Evolutionary conservation across 2,888 invertebrate species (phyloP), one percentile per base, ranked within the genome.

Genomic region (Rotaria socialis): DNA sequence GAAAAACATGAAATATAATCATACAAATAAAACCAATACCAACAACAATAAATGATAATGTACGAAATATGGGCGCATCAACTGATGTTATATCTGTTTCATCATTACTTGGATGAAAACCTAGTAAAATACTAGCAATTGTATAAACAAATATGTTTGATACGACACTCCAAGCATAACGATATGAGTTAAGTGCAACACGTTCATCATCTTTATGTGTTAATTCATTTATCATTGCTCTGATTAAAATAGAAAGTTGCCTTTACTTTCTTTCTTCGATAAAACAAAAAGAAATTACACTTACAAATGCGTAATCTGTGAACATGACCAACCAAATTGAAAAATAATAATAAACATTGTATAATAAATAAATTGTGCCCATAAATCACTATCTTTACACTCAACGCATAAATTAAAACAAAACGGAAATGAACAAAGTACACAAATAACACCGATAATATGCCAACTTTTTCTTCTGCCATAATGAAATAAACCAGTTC

Each of bases 281-380:
- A 14, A 3, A 50, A 50, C 8, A 50, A 50, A 50, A 50, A 22
- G 22, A 55, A 5, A 55, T 22, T 35, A 67, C 35, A 67, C 67
- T 35, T 67, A 80, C 87, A 96, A 92, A 90, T 96, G 96, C 43
- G 96, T 95, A 89, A 96, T 95, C 92, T 96, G 96, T 0, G 95
- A 94, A 0, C 95, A 92, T 7, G 96, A 96, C 96, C 96, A 96
- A 27, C 96, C 96, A 91, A 96, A 95, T 93, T 96, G 96, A 90
- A 95, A 96, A 24, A 91, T 94, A 88, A 92, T 89, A n/a, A 93
- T 92, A 88, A 93, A 91, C 50, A 92, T 92, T 2, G 91, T 89
- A 88, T 92, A 92, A 89, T 92, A 92, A 6, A 91, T 88, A 85
- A 93, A 90, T 88, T 91, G 89, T 5, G 90, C 94, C 93, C 93